These are phyloP conservation scores for Tricholaema leucomelas DNA, from an alignment of 2,113 vertebrate species.

Conservation along the genomic window DNA sequence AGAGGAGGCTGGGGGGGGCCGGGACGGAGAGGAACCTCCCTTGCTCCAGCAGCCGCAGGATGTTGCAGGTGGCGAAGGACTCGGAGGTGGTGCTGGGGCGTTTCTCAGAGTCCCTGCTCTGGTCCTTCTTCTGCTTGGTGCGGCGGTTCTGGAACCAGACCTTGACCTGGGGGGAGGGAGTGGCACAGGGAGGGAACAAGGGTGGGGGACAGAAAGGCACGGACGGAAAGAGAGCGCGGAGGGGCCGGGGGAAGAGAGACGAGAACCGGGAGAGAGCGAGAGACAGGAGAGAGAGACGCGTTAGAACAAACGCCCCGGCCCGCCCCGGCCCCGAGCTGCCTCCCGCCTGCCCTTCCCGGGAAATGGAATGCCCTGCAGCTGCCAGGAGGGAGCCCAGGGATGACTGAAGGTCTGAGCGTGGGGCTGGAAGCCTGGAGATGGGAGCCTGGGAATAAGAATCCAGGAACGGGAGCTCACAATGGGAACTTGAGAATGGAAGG, in stretches of 20 bases:
- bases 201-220: not conserved
- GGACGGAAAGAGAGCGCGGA: not conserved
- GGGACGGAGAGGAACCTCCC: conserved; percentile 85
- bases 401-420: accelerated
- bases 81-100: conserved; percentile 80
- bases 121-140: conserved; percentile 98
- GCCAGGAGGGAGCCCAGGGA: not conserved
- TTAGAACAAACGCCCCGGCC: not conserved
- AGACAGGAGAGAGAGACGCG: not conserved
- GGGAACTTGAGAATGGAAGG: accelerated
- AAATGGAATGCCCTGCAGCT: not conserved
- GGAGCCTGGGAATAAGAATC: not conserved
- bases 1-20: conserved; percentile 78
- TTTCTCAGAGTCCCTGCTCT: conserved; percentile 91
- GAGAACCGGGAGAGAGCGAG: not conserved
- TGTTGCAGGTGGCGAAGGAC: conserved; percentile 91
- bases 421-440: accelerated
- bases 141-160: conserved; percentile 98
- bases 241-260: not conserved
- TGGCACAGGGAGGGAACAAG: too few relatives aligned
- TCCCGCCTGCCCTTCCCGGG: not conserved
- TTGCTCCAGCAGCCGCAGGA: conserved; percentile 91
- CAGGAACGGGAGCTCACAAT: not conserved
- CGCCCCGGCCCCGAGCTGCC: not conserved
- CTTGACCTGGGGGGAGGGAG: conserved; percentile 81